phyloP scores from a whole-genome alignment of 2,113 vertebrate species.

The Peromyscus leucopus region DNA sequence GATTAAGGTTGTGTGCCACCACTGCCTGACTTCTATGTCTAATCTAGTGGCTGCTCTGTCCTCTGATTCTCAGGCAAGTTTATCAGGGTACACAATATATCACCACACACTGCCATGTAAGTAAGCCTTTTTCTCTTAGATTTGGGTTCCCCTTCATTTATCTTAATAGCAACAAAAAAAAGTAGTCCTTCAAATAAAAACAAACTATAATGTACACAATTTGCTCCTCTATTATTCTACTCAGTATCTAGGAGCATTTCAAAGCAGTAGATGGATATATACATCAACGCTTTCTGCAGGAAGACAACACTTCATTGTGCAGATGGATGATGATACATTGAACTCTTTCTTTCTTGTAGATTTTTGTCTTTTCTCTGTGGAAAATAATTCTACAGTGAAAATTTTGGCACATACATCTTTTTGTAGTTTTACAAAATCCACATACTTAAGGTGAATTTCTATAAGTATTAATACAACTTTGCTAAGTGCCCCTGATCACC shows the following conservation, averaged over 20 bases:
- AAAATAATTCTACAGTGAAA: conserved; percentile 16
- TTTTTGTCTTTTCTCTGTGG: neutral
- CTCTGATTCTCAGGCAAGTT: too few species aligned
- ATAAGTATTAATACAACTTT: neutral
- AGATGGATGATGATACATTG: neutral
- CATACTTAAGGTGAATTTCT: neutral
- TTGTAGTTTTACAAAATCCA: neutral
- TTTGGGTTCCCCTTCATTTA: neutral
- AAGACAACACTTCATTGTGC: neutral
- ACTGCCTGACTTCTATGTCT: too few species aligned
- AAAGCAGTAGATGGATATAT: neutral
- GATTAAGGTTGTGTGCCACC: too few species aligned
- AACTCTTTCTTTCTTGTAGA: neutral
- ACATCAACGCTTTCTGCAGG: neutral
- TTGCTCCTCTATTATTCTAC: neutral
- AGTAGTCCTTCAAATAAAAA: neutral
- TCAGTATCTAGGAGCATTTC: neutral
- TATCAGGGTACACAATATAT: too few species aligned
- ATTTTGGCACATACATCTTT: neutral
- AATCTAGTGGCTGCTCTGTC: too few species aligned
- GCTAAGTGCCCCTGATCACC: neutral
- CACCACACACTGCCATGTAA: neutral
- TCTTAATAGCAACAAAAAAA: neutral
- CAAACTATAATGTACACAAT: neutral
- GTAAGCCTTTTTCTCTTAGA: neutral